phyloP scores from a whole-genome alignment of 2,888 invertebrate genomes.

The Zaprionus lineosus region DNA sequence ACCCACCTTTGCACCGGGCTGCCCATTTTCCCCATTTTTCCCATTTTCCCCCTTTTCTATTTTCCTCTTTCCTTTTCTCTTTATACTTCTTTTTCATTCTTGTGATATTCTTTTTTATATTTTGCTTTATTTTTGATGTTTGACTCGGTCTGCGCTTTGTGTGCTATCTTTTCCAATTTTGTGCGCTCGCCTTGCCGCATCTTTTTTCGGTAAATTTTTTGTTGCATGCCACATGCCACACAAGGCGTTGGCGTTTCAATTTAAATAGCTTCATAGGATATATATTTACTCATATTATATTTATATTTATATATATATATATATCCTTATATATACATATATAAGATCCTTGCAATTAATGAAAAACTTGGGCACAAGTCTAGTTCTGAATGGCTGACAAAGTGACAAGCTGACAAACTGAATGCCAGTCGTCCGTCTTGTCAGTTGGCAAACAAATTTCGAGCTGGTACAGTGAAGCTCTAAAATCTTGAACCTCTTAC shows the following conservation, averaged over 20 bases:
- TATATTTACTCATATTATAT: too few species aligned
- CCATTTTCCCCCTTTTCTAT: background rate
- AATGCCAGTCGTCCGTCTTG: background rate
- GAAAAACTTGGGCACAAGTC: constrained; percentile 22
- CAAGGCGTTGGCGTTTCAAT: constrained; percentile 3
- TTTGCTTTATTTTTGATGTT: constrained; percentile 5
- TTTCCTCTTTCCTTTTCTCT: background rate
- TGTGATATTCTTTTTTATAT: background rate
- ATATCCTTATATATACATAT: constrained; percentile 7
- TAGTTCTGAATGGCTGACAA: too few species aligned
- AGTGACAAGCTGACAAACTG: background rate
- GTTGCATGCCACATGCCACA: constrained; percentile 1
- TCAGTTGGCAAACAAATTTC: constrained; percentile 5
- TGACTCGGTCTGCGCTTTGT: constrained; percentile 30
- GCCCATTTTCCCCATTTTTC: background rate
- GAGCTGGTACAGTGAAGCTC: constrained; percentile 15
- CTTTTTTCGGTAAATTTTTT: background rate
- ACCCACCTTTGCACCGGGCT: too few species aligned
- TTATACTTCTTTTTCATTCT: constrained; percentile 6
- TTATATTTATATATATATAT: too few species aligned
- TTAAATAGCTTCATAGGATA: constrained; percentile 7
- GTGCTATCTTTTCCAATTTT: constrained; percentile 57
- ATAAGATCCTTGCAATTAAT: constrained; percentile 31
- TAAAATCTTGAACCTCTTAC: background rate
- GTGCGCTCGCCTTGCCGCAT: constrained; percentile 32